phyloP scores from a whole-genome alignment of 2,888 invertebrate species.

The Drosophila lacicola region DNA sequence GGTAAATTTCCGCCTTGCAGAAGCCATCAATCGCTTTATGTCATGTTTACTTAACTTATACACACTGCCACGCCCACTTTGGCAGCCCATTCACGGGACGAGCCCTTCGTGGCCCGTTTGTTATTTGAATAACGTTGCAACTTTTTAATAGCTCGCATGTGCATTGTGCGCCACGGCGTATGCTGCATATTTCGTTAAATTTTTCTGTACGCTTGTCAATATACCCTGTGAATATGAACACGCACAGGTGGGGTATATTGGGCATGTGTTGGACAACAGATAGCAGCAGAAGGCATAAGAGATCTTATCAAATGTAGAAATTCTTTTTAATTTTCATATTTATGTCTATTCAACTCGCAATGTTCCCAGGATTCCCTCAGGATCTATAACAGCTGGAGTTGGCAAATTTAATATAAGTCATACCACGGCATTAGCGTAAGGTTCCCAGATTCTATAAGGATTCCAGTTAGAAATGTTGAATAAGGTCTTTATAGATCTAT shows the following conservation, averaged over 20 bases:
- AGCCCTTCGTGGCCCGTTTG: not conserved
- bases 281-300: not conserved
- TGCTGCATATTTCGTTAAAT: slow-evolving; percentile 17
- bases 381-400: no score
- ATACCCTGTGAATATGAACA: slow-evolving; percentile 17
- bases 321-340: no score
- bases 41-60: slow-evolving; percentile 45
- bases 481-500: no score
- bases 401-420: no score
- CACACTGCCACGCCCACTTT: slow-evolving; percentile 6
- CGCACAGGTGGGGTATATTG: not conserved
- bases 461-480: no score
- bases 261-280: not conserved
- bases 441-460: no score
- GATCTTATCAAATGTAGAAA: no score
- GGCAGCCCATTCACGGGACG: no score
- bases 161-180: slow-evolving; percentile 36
- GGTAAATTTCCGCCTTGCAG: slow-evolving; percentile 33
- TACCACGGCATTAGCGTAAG: not conserved
- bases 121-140: slow-evolving; percentile 41
- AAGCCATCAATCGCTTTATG: slow-evolving; percentile 40
- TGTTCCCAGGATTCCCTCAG: no score
- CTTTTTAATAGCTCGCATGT: slow-evolving; percentile 68
- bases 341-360: no score
- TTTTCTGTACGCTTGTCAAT: not conserved